Conservation (phyloP, 2,113 vertebrate genomes). For the Channa argus region DNA sequence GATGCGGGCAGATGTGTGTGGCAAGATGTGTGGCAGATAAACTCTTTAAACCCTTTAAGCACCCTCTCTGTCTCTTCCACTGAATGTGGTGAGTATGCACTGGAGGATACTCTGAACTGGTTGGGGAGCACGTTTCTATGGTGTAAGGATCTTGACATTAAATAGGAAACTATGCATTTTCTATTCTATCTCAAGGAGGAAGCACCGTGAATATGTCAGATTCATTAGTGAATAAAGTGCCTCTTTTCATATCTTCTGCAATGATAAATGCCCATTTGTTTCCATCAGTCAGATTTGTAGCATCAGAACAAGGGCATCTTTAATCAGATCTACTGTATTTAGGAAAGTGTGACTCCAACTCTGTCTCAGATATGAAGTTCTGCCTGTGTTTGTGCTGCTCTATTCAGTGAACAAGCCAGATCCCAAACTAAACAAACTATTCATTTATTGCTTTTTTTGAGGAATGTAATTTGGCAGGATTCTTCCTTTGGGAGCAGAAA, state of each 20-base stretch:
- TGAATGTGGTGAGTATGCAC: not conserved
- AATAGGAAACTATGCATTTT: constrained; percentile 24
- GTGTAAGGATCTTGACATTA: constrained; percentile 23
- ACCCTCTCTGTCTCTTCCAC: not conserved
- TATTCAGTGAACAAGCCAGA: constrained; percentile 9
- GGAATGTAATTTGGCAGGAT: constrained; percentile 50
- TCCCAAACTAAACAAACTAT: constrained; percentile 52
- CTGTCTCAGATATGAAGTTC: constrained; percentile 31
- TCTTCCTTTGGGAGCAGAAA: constrained; percentile 44
- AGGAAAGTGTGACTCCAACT: constrained; percentile 30
- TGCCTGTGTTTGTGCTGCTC: not conserved
- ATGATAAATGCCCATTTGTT: constrained; percentile 30
- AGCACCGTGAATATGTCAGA: constrained; percentile 48
- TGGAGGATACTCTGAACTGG: constrained; percentile 31
- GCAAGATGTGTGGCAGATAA: not conserved
- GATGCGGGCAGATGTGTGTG: no score
- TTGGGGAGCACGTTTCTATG: constrained; percentile 5
- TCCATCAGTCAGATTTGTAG: constrained; percentile 16
- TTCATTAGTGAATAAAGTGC: constrained; percentile 43
- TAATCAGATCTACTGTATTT: constrained; percentile 42
- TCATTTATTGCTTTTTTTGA: constrained; percentile 27
- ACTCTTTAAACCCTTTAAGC: not conserved
- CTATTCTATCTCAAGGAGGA: constrained; percentile 11
- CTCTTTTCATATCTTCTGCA: constrained; percentile 23
- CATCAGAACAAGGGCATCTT: constrained; percentile 6